phyloP scores from a whole-genome alignment of 2,113 vertebrate genomes.

The Hippocampus zosterae region DNA sequence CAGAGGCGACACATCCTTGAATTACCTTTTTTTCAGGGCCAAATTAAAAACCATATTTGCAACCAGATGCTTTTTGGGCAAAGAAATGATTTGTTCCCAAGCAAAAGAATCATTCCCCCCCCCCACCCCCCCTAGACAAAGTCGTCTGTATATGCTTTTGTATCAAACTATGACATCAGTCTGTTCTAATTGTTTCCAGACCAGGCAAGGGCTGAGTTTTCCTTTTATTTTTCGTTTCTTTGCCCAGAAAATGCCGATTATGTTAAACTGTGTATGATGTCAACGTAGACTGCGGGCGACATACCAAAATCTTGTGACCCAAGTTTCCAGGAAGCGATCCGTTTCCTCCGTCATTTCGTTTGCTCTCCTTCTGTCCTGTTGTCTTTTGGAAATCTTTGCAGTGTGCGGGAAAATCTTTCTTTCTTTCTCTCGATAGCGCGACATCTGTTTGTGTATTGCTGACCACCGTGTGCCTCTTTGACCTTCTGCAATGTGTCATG shows the following conservation, averaged over 20 bases:
- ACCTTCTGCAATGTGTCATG: conserved; percentile 19
- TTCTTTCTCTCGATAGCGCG: conserved; percentile 11
- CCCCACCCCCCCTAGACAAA: conserved; percentile 17
- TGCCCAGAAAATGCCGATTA: conserved; percentile 49
- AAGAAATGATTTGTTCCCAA: conserved; percentile 45
- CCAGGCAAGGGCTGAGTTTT: conserved; percentile 38
- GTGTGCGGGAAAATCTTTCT: conserved; percentile 7
- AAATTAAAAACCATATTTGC: conserved; percentile 45
- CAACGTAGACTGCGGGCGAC: conserved; percentile 37
- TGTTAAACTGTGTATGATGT: conserved; percentile 60
- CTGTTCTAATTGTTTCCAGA: conserved; percentile 71
- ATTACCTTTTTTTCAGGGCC: conserved; percentile 53
- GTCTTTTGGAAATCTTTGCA: conserved; percentile 28
- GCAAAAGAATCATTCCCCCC: conserved; percentile 28
- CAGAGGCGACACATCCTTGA: conserved; percentile 56
- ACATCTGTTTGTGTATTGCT: conserved; percentile 26
- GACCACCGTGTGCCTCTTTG: conserved; percentile 35
- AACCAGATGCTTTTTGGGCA: conserved; percentile 35
- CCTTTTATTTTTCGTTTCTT: conserved; percentile 63
- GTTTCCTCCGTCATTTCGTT: conserved; percentile 28
- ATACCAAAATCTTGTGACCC: conserved; percentile 36
- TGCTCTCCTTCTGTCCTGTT: conserved; percentile 24
- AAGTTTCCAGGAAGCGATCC: conserved; percentile 53
- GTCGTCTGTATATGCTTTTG: conserved; percentile 52
- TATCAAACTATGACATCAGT: conserved; percentile 71